Base-by-base conservation (phyloP, 2,888 invertebrate species). In the Pterobdella sp. region DNA sequence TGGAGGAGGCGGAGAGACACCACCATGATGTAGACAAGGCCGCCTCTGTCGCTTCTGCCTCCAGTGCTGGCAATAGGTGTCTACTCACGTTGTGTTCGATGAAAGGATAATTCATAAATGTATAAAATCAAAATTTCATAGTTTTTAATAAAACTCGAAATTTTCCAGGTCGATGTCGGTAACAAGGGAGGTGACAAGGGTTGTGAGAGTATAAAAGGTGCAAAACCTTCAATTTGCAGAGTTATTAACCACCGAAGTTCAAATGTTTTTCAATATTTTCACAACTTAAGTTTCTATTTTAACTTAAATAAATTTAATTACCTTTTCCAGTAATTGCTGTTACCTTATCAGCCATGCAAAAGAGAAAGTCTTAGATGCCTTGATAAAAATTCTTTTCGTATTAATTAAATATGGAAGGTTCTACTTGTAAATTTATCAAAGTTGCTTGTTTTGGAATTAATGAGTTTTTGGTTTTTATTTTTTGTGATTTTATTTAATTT, bases 81-180 rank as follows among this genome's bases (percentile, higher is more conserved):
- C 18, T 42, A 42, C 42, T 42, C 18, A 42, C n/a, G n/a, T n/a
- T n/a, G n/a, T n/a, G 18, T 42, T 42, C 42, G 7, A 7, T 42
- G 18, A n/a, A n/a, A n/a, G n/a, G n/a, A n/a, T n/a, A n/a, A n/a
- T n/a, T n/a, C n/a, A n/a, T n/a, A n/a, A n/a, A 18, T 42, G 42
- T 42, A 42, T 14, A 42, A 42, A n/a, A n/a, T n/a, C n/a, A n/a
- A n/a, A n/a, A 42, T 42, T 56, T 56, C 60, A 56, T 26, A 14
- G 4, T 56, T 56, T 56, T n/a, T 7, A 7, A 18, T 18, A 22
- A 56, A 56, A 56, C n/a, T n/a, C 3, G 60, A 22, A 7, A 56
- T 56, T 56, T n/a, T 3, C 67, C 74, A 79, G 83, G 76, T 83
- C 83, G 66, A 81, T 83, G 81, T 83, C 83, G 68, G 82, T 84